These are phyloP conservation scores for Helicoverpa zea DNA, from an alignment of 1,140 invertebrate genomes.

Conservation along the genomic window DNA sequence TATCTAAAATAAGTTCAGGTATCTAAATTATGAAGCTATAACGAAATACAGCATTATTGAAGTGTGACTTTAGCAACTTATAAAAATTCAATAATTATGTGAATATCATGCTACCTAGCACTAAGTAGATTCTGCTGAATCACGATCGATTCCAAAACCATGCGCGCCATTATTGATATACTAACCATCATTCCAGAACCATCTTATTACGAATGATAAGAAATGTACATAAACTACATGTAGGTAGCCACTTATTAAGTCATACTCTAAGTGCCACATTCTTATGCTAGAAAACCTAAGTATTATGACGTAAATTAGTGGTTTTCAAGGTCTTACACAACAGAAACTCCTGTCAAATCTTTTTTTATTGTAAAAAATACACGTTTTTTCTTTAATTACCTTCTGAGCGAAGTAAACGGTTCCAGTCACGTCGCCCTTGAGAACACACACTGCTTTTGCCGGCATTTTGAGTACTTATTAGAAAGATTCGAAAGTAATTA, in stretches of 20 bases:
- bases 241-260: slow-evolving; percentile 1
- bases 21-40: no score
- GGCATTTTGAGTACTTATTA: slow-evolving; percentile 70
- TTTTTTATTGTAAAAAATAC: slow-evolving; percentile 7
- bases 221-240: background rate
- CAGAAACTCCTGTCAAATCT: background rate
- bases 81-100: background rate
- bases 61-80: no score
- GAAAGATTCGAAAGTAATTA: background rate
- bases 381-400: slow-evolving; percentile 83
- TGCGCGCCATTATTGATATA: background rate
- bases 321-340: slow-evolving; percentile 15
- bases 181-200: slow-evolving; percentile 10
- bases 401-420: slow-evolving; percentile 93
- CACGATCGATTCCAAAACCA: background rate
- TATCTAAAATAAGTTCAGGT: no score
- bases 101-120: background rate
- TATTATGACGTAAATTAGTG: background rate
- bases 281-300: background rate
- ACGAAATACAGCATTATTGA: no score
- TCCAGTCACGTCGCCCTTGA: slow-evolving; percentile 94
- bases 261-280: background rate
- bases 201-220: slow-evolving; percentile 12
- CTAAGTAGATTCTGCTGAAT: background rate
- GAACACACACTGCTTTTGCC: slow-evolving; percentile 94